Evolutionary conservation across 2,888 invertebrate genomes (phyloP).

Genomic region (Amblyjoppa proteus): DNA sequence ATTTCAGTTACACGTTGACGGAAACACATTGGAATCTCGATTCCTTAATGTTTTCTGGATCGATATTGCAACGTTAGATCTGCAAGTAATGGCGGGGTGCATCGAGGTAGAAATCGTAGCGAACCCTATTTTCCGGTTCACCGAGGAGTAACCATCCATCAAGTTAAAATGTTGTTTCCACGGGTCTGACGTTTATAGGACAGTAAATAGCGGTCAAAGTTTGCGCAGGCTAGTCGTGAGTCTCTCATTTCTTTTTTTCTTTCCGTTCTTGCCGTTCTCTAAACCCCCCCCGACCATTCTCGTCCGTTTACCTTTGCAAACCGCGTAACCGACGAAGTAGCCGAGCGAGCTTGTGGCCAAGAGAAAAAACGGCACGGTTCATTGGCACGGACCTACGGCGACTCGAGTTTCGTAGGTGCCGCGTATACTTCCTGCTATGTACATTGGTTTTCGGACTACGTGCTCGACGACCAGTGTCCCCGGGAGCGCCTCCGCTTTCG

Average conservation of each 20-base stretch:
- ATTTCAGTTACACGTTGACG: no score
- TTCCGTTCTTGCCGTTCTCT: slow-evolving; percentile 25
- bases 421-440: not conserved
- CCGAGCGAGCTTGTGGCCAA: slow-evolving; percentile 36
- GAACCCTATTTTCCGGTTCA: slow-evolving; percentile 50
- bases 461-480: not conserved
- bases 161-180: slow-evolving; percentile 64
- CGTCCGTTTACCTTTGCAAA: slow-evolving; percentile 57
- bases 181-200: slow-evolving; percentile 60
- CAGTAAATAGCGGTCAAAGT: slow-evolving; percentile 62
- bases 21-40: not conserved
- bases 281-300: slow-evolving; percentile 27
- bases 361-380: slow-evolving; percentile 41
- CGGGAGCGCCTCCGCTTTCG: not conserved
- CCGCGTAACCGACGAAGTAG: slow-evolving; percentile 50
- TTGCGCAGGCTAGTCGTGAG: slow-evolving; percentile 46
- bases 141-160: slow-evolving; percentile 65
- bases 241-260: slow-evolving; percentile 62
- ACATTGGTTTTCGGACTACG: slow-evolving; percentile 39
- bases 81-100: slow-evolving; percentile 8
- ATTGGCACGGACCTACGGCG: slow-evolving; percentile 33
- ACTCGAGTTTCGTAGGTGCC: slow-evolving; percentile 14
- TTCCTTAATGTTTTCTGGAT: not conserved
- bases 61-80: slow-evolving; percentile 5
- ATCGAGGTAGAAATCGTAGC: slow-evolving; percentile 30